These are phyloP conservation scores for Pycnonotus jocosus DNA, from an alignment of 2,113 vertebrate species.

Conservation along the genomic window DNA sequence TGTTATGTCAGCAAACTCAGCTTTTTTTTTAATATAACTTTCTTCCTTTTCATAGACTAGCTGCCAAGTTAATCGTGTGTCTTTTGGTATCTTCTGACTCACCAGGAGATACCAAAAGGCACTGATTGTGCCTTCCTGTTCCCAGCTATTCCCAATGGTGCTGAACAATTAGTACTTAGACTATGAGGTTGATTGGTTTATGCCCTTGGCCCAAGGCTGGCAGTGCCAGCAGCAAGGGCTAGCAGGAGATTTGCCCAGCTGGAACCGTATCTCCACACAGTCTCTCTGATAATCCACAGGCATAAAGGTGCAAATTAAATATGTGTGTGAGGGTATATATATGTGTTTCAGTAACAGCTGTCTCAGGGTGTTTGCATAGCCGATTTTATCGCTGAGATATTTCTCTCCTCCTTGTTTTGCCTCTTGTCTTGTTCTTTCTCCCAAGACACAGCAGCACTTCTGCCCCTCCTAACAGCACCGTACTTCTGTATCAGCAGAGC, in stretches of 20 bases:
- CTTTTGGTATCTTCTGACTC: not conserved
- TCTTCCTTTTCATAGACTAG: not conserved
- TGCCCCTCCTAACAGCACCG: not conserved
- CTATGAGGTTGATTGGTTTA: not conserved
- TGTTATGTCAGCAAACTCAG: not conserved
- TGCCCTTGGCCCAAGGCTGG: not conserved
- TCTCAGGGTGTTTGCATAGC: not conserved
- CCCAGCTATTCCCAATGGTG: not conserved
- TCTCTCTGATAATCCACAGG: not conserved
- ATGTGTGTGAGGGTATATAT: not conserved
- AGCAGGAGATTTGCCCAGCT: not conserved
- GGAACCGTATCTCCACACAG: accelerated
- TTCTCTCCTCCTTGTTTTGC: not conserved
- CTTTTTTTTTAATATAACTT: not conserved
- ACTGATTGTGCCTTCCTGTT: not conserved
- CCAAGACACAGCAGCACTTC: not conserved
- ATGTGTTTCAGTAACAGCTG: not conserved
- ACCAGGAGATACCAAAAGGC: not conserved
- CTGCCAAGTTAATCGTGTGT: not conserved
- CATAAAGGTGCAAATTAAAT: not conserved
- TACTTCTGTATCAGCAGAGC: not conserved
- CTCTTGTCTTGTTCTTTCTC: not conserved
- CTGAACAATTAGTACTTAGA: not conserved
- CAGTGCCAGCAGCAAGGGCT: not conserved
- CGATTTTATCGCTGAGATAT: not conserved